Evolutionary conservation across 1,140 invertebrate genomes (phyloP).

Genomic region (Camponotus vicinus): DNA sequence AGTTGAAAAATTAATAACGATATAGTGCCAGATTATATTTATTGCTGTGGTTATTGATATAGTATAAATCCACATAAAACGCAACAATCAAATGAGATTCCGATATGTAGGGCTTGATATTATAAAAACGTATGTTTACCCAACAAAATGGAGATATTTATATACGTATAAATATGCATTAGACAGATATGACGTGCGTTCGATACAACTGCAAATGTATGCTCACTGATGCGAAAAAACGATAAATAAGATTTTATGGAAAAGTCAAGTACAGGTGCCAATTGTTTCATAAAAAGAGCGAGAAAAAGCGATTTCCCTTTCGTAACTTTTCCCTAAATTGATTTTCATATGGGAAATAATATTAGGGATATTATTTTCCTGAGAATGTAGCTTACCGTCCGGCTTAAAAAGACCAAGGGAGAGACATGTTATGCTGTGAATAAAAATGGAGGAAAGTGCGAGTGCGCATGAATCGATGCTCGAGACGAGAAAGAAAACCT

Average conservation of each 20-base stretch:
- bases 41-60: constrained; percentile 54
- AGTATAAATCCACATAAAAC: constrained; percentile 61
- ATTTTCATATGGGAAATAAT: not conserved
- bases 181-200: constrained; percentile 7
- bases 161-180: constrained; percentile 44
- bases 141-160: constrained; percentile 48
- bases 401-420: constrained; percentile 24
- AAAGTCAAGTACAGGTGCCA: not conserved
- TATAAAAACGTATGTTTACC: constrained; percentile 43
- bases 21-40: constrained; percentile 45
- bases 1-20: constrained; percentile 59
- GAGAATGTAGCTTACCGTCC: constrained; percentile 3
- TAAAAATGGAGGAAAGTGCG: constrained; percentile 64
- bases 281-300: not conserved
- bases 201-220: not conserved
- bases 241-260: not conserved
- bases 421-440: constrained; percentile 43
- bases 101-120: constrained; percentile 4
- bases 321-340: not conserved
- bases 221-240: not conserved
- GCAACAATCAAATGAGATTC: constrained; percentile 54
- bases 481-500: constrained; percentile 32
- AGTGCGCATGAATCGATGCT: constrained; percentile 46
- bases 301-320: not conserved
- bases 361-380: not conserved